Conservation (phyloP, 1,140 invertebrate species). For the Apis florea region DNA sequence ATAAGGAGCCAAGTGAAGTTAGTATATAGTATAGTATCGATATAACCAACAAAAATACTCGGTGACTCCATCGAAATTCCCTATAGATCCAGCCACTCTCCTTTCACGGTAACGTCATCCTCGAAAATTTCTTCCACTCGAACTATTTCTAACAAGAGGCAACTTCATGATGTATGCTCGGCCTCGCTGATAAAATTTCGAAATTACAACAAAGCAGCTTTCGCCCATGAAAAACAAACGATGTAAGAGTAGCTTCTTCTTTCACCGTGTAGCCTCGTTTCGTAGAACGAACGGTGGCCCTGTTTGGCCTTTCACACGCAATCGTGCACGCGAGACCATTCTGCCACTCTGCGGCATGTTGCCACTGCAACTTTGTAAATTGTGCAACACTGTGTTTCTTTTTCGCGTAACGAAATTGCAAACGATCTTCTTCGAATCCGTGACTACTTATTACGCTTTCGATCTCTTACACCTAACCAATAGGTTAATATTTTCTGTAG, state of each 20-base stretch:
- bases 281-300: slow-evolving; percentile 11
- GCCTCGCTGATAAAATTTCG: neutral
- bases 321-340: slow-evolving; percentile 62
- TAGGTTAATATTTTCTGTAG: too few species aligned
- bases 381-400: slow-evolving; percentile 61
- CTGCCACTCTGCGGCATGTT: slow-evolving; percentile 54
- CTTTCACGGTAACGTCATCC: neutral
- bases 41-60: neutral
- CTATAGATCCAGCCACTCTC: neutral
- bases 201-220: neutral
- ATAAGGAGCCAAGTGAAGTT: too few species aligned
- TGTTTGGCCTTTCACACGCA: slow-evolving; percentile 68
- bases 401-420: slow-evolving; percentile 40
- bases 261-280: slow-evolving; percentile 24
- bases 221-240: neutral
- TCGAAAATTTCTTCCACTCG: neutral
- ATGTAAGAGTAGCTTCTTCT: neutral
- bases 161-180: neutral
- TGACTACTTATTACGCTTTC: neutral
- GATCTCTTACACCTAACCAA: too few species aligned
- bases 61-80: neutral
- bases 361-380: slow-evolving; percentile 67
- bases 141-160: neutral
- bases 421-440: slow-evolving; percentile 10
- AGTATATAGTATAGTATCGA: neutral